Percentiles rank a stretch among this genome's conserved stretches.
phyloP scores from a whole-genome alignment of 1,140 invertebrate genomes.

The Elymnias hypermnestra region DNA sequence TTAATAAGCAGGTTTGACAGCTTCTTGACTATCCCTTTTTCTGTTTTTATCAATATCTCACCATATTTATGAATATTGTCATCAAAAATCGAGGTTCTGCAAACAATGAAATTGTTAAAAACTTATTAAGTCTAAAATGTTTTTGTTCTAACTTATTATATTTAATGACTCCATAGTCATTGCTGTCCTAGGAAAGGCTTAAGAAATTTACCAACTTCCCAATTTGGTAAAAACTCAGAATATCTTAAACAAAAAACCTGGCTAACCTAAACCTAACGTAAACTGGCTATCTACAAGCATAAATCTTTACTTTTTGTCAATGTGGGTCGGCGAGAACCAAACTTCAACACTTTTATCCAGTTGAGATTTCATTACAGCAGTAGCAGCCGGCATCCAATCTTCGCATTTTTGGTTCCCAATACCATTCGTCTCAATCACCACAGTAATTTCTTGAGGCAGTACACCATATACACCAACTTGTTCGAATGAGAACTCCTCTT shows the following conservation, averaged over 20 bases:
- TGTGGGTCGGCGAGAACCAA: constrained; percentile 40
- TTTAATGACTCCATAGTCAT: no score
- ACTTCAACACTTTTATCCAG: constrained; percentile 27
- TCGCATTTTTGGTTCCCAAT: constrained; percentile 21
- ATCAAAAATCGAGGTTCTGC: constrained; percentile 55
- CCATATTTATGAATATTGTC: constrained; percentile 63
- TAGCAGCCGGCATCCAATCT: constrained; percentile 38
- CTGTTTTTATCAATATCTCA: constrained; percentile 35
- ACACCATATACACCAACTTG: constrained; percentile 60
- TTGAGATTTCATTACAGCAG: constrained; percentile 28
- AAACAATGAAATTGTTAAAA: constrained; percentile 1
- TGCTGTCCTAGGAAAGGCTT: no score
- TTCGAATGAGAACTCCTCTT: constrained; percentile 37
- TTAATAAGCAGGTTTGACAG: constrained; percentile 33
- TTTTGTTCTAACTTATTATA: no score
- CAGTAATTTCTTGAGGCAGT: constrained; percentile 34
- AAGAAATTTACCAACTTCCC: no score
- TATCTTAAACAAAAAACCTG: no score
- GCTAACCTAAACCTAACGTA: no score
- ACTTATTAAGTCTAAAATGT: neutral
- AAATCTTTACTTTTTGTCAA: constrained; percentile 52
- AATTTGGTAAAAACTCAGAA: no score
- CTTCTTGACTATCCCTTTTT: constrained; percentile 26
- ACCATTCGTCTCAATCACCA: constrained; percentile 24
- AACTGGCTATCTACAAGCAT: no score